Conservation (phyloP, 1,140 invertebrate genomes). For the Bombus balteatus region DNA sequence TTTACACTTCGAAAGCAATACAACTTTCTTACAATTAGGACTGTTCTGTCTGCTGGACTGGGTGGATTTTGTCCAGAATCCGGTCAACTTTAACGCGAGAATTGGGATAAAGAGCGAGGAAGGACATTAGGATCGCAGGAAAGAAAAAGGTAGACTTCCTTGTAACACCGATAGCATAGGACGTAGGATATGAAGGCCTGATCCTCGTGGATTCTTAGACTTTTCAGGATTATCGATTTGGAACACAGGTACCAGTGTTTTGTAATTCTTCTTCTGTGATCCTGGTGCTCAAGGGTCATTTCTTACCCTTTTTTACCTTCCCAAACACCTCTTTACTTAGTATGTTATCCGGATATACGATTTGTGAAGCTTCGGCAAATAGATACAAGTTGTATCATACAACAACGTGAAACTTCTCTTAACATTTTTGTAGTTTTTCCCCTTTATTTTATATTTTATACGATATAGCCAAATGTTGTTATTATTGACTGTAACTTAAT, state of each 20-base stretch:
- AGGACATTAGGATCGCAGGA: conserved; percentile 75
- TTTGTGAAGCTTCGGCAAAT: not conserved
- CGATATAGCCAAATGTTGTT: not conserved
- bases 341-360: not conserved
- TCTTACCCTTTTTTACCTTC: conserved; percentile 79
- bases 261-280: conserved; percentile 73
- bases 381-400: too few species aligned
- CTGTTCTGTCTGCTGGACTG: not conserved
- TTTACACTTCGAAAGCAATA: not conserved
- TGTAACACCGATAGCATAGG: conserved; percentile 30
- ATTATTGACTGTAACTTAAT: not conserved
- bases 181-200: conserved; percentile 73
- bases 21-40: conserved; percentile 2
- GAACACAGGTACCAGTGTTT: conserved; percentile 8
- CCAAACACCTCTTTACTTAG: not conserved
- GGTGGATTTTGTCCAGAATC: conserved; percentile 21
- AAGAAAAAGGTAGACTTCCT: conserved; percentile 46
- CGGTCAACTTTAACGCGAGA: conserved; percentile 69
- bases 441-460: not conserved
- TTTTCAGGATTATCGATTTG: conserved; percentile 61
- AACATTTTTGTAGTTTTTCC: not conserved
- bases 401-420: not conserved
- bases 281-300: conserved; percentile 80
- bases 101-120: conserved; percentile 78
- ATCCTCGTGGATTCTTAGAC: conserved; percentile 72